These are phyloP conservation scores for Monopterus albus DNA, from an alignment of 2,113 vertebrate species.

Conservation along the genomic window DNA sequence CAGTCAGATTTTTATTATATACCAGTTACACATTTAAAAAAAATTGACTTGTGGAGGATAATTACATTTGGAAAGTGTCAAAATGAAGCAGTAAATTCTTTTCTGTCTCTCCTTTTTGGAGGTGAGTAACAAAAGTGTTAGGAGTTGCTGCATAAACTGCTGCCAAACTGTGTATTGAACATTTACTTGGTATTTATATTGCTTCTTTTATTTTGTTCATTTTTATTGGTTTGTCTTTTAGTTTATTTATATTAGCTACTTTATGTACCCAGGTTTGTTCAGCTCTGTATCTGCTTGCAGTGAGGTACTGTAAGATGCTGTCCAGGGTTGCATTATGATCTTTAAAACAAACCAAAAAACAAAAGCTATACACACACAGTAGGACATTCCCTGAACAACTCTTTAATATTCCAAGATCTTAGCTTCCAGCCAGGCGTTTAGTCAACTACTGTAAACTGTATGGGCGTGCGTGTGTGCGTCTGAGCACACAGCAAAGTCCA, in stretches of 20 bases:
- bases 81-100: neutral
- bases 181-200: neutral
- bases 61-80: neutral
- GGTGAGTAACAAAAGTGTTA: neutral
- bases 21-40: no score
- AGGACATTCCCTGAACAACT: no score
- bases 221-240: neutral
- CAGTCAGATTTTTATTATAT: neutral
- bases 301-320: neutral
- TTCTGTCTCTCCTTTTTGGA: neutral
- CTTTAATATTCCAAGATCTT: no score
- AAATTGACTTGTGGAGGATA: neutral
- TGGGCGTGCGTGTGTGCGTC: no score
- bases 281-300: neutral
- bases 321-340: neutral
- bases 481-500: neutral
- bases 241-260: neutral
- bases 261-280: neutral
- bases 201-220: neutral
- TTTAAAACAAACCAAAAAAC: neutral
- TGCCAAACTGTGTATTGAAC: neutral
- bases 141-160: neutral
- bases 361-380: no score
- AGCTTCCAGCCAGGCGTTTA: no score
- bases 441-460: no score